Evolutionary conservation across 2,113 vertebrate genomes (phyloP).

Genomic region (Callaeas wilsoni): DNA sequence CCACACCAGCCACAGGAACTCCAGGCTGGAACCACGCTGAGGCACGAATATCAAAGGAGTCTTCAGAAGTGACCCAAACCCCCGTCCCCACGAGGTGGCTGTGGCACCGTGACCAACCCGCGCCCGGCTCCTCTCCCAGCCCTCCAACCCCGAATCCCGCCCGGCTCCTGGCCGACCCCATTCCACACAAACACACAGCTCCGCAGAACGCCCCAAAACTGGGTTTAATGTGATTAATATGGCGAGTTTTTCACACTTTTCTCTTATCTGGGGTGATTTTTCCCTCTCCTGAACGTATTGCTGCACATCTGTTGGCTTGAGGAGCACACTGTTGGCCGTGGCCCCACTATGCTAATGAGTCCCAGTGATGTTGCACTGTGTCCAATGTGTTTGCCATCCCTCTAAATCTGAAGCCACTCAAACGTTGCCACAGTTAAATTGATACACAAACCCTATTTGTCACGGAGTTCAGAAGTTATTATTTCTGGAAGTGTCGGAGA

Average conservation of each 20-base stretch:
- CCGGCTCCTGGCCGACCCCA: rapidly evolving
- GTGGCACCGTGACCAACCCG: neutral
- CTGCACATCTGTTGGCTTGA: neutral
- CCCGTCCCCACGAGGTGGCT: rapidly evolving
- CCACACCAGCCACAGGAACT: neutral
- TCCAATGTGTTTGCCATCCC: slow-evolving; percentile 24
- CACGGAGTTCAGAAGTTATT: neutral
- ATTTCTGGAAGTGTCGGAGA: neutral
- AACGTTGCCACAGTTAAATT: slow-evolving; percentile 1
- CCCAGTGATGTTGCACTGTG: slow-evolving; percentile 6
- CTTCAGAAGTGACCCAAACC: rapidly evolving
- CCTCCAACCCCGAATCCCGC: neutral
- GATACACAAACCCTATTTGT: slow-evolving; percentile 42
- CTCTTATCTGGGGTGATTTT: neutral
- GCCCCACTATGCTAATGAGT: neutral
- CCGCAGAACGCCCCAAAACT: neutral
- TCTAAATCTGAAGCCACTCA: neutral
- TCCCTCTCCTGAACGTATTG: neutral
- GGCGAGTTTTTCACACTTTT: neutral
- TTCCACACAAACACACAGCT: neutral
- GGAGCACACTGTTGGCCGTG: neutral
- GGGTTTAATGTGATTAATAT: neutral
- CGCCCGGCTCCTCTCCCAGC: neutral
- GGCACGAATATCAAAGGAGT: no score
- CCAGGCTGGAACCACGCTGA: no score